Evolutionary conservation across 2,797 vertebrate genomes (phyloP), one percentile per base, ranked within the genome.

Genomic region (Taeniopygia guttata): DNA sequence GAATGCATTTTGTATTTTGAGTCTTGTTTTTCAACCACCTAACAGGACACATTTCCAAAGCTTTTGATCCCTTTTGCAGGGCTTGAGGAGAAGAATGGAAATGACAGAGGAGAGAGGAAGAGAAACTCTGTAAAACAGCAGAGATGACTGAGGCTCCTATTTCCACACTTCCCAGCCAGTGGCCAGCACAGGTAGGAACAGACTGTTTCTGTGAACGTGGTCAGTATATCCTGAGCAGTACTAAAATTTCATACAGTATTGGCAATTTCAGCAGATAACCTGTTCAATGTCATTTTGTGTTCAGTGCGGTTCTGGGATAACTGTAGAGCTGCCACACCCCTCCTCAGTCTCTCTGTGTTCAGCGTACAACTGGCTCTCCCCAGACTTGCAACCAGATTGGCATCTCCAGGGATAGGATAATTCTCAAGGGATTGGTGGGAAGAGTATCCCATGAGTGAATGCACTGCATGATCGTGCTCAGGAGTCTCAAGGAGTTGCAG

Each of bases 321-420:
- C 30, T 56, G 63, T 29, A 32, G 59, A 91, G 30, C 16, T 73
- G 36, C 55, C 21, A 40, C 30, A 29, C 48, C 17, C 34, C 16
- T 32, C 18, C 2, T 3, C 12, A 22, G 22, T 26, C 26, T 74
- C 29, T 62, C 19, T 27, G 16, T 59, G 29, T 59, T 90, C 56
- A 90, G 52, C 19, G 25, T 0, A 0, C 1, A 1, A 32, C 11
- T 17, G 10, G 9, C 45, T 84, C 59, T 82, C 14, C 60, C 46
- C 29, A 90, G 59, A 43, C 29, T 46, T 60, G 29, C 16, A 55
- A 2, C 16, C 21, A 46, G 21, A 22, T 4, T 10, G 1, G 30
- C 23, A 55, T 40, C 20, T 64, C 21, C 56, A 64, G 49, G n/a
- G n/a, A 56, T 46, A 56, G n/a, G n/a, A 56, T 46, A 56, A 20